A percentile compares a stretch with the other conserved stretches of the same genome.
phyloP scores from a whole-genome alignment of 1,140 invertebrate genomes.

The Holotrichia oblita region DNA sequence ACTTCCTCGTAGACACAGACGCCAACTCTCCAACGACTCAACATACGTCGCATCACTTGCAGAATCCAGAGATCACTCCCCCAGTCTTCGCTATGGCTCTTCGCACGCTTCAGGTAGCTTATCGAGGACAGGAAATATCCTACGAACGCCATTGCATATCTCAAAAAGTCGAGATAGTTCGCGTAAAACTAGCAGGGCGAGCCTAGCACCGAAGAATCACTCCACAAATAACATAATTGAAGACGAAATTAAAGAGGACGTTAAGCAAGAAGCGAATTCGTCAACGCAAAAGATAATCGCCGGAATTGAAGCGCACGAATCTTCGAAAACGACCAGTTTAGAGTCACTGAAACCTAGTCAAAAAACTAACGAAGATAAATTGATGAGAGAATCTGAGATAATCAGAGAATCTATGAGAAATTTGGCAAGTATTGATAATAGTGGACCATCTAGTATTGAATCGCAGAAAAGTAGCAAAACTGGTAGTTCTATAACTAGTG shows the following conservation, averaged over 20 bases:
- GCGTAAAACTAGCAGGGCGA: conserved; percentile 55
- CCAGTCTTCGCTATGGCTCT: conserved; percentile 62
- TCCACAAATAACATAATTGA: conserved; percentile 9
- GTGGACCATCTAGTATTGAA: conserved; percentile 60
- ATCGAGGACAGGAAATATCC: conserved; percentile 63
- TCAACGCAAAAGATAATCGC: background rate
- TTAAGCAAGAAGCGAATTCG: background rate
- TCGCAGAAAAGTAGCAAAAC: conserved; percentile 60
- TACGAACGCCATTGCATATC: conserved; percentile 66
- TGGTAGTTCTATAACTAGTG: conserved; percentile 63
- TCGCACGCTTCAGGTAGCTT: conserved; percentile 71
- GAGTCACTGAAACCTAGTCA: conserved; percentile 50
- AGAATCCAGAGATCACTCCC: conserved; percentile 64
- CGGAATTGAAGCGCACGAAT: conserved; percentile 4
- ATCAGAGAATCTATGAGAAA: conserved; percentile 42
- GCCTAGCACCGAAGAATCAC: conserved; percentile 53
- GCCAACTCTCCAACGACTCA: conserved; percentile 74
- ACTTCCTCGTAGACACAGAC: conserved; percentile 76
- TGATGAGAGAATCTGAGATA: conserved; percentile 26
- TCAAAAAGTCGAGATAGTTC: conserved; percentile 58
- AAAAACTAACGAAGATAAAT: conserved; percentile 37
- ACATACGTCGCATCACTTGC: conserved; percentile 64
- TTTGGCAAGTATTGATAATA: conserved; percentile 57
- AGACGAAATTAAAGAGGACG: conserved; percentile 34
- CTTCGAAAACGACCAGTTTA: conserved; percentile 47